A percentile compares a stretch with the other conserved stretches of the same genome.
Evolutionary conservation across 2,113 vertebrate species (phyloP).

Genomic region (Erpornis zantholeuca): DNA sequence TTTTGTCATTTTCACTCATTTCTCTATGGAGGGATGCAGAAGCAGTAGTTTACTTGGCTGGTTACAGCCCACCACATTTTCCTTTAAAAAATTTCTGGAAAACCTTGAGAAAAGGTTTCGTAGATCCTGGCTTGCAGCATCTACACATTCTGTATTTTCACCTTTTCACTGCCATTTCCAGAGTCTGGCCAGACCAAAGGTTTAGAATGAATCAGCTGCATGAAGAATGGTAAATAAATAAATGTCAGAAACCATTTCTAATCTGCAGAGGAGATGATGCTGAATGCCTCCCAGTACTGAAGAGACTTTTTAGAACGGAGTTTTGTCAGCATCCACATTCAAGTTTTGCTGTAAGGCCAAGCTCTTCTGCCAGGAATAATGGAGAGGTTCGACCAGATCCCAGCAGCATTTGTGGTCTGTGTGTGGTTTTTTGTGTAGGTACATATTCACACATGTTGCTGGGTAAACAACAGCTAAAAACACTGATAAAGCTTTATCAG

Average conservation of each 20-base stretch:
- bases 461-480: background rate
- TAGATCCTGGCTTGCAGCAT: background rate
- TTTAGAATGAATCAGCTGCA: background rate
- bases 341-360: background rate
- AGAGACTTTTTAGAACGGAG: background rate
- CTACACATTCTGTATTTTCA: background rate
- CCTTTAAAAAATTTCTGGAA: background rate
- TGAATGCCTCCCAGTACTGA: background rate
- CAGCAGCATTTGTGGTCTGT: background rate
- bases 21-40: background rate
- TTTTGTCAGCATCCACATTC: background rate
- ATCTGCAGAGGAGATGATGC: background rate
- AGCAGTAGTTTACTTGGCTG: accelerated
- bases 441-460: accelerated
- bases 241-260: background rate
- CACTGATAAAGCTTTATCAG: background rate
- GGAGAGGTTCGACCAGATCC: accelerated
- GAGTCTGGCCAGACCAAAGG: background rate
- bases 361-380: background rate
- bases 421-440: background rate
- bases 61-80: background rate
- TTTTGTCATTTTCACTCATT: background rate
- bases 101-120: background rate
- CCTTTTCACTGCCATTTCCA: background rate
- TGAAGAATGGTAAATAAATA: background rate